Base-by-base conservation (phyloP, 2,113 vertebrate species). In the Tretioscincus oriximinensis region DNA sequence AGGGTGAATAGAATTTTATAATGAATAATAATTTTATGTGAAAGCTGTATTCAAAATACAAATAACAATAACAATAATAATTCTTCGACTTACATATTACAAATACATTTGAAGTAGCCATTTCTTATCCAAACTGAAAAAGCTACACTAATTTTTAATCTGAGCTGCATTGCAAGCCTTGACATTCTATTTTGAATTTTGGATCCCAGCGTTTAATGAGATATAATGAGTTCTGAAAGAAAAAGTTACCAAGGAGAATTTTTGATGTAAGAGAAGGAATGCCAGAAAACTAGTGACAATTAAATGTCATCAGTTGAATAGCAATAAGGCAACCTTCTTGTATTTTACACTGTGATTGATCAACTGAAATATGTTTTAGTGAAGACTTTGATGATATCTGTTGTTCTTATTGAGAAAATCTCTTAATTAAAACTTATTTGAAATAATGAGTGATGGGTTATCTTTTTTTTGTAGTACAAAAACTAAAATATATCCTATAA, bases 251-350 rank as follows among this genome's bases (percentile, higher is more conserved):
- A 90, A 91, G 78, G 77, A 91, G 84, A 85, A 81, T 90, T 85
- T 88, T 82, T 89, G 66, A 88, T 91, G 66, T 41, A 74, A 81
- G 84, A 83, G 89, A 87, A 85, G 90, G 73, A 58, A 76, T 64
- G 80, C 73, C 49, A 84, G 82, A 85, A 82, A 88, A 77, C 75
- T 88, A 88, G 75, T 83, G 71, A 82, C 78, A 87, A 85, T 85
- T 26, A 84, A 24, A 88, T 90, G 83, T 90, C 85, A 90, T 72
- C 92, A 91, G 90, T 88, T 91, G 91, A 86, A 89, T 91, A 90
- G 88, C 85, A 89, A 51, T 73, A 47, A 69, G 68, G 69, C 21
- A 91, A 86, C 5, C 71, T 91, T 79, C 12, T 88, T 82, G 75
- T 29, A 81, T 87, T 84, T 51, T 80, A 70, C 84, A 29, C 87